Evolutionary conservation across 2,797 vertebrate genomes (phyloP), one percentile per base, ranked within the genome.

Genomic region (Garrulus glandarius): DNA sequence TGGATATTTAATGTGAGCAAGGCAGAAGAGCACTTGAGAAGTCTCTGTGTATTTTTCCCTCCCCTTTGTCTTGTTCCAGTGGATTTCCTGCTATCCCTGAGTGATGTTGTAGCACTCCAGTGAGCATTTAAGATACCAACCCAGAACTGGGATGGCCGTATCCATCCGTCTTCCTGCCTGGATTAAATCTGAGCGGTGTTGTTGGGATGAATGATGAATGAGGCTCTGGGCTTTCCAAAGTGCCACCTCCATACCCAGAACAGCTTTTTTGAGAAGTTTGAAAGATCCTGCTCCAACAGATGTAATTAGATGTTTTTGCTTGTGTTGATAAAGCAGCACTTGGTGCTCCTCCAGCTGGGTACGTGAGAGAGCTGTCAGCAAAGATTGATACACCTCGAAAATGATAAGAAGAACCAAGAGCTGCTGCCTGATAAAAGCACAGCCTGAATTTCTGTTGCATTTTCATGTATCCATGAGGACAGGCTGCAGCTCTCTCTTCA

Each of bases 141-240:
- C 47, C 32, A 10, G 44, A 63, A 13, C 21, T 50, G 20, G n/a
- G 14, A 22, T 46, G 67, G 12, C 39, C 2, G 0, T 27, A 53
- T 39, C 56, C 29, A 34, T n/a, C 59, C 61, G 11, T 61, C 34
- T 89, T 21, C 65, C 87, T 53, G 53, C 53, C 15, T 32, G 37
- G 24, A 49, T 74, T 32, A 34, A 61, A 46, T 69, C 59, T 0
- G 23, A 75, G 65, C 5, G 0, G 0, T 0, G 13, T 32, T 41
- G 23, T 49, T 80, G 39, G 8, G 13, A 24, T 89, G 69, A 49
- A 70, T 47, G 68, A 83, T 83, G 44, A 50, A 85, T 50, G 60
- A 84, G 23, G 14, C 24, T 85, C 34, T 53, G 41, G 44, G 43
- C 43, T 36, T 72, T 60, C 49, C 56, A 30, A 74, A 93, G 13